Evolutionary conservation across 1,140 invertebrate species (phyloP).

Genomic region (Rhizoglyphus robini): DNA sequence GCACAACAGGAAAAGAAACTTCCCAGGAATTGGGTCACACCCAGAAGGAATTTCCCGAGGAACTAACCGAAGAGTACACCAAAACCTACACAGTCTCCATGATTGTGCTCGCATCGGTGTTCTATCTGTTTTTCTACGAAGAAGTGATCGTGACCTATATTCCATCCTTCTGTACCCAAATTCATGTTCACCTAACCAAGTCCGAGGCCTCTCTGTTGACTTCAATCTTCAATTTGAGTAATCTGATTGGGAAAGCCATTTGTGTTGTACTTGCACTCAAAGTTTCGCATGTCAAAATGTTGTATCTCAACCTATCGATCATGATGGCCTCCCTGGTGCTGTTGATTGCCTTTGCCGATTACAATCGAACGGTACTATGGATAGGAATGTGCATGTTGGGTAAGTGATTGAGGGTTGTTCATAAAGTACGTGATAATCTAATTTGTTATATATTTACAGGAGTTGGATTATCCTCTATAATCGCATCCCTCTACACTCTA

Average conservation of each 20-base stretch:
- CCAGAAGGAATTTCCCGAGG: too few relatives aligned
- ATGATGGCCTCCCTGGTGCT: neutral
- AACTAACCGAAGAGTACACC: neutral
- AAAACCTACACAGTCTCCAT: neutral
- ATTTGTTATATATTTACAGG: neutral
- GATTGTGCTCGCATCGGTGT: neutral
- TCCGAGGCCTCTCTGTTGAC: neutral
- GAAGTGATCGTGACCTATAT: slow-evolving; percentile 13
- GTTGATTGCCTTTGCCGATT: neutral
- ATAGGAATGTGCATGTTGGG: too few relatives aligned
- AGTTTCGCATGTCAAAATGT: slow-evolving; percentile 1
- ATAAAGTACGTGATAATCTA: too few relatives aligned
- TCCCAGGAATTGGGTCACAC: too few relatives aligned
- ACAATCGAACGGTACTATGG: neutral
- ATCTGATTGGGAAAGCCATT: slow-evolving; percentile 1
- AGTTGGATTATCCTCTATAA: neutral
- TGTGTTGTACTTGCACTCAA: slow-evolving; percentile 2
- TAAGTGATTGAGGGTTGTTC: too few relatives aligned
- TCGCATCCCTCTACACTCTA: slow-evolving; percentile 6
- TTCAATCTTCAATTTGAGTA: slow-evolving; percentile 9
- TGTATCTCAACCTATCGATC: neutral
- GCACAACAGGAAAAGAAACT: neutral
- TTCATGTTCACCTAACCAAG: slow-evolving; percentile 1
- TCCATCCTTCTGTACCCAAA: neutral
- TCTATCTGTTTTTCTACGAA: too few relatives aligned